Evolutionary conservation across 2,888 invertebrate genomes (phyloP).

Genomic region (Drosophila austrosaltans): DNA sequence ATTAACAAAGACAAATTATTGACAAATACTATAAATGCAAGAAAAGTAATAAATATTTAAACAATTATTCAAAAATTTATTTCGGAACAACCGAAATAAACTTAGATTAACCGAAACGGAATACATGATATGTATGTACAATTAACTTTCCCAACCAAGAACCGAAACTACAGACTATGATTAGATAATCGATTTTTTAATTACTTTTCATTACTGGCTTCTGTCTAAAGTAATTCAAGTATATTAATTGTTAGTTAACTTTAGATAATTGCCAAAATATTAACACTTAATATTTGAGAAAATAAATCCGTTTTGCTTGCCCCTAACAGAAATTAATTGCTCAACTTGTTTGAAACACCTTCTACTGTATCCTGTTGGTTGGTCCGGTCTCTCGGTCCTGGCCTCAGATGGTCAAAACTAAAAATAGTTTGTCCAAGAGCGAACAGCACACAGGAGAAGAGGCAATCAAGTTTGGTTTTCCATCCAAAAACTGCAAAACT

Average conservation of each 20-base stretch:
- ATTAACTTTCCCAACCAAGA: too few species aligned
- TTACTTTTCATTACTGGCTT: too few species aligned
- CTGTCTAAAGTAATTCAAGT: too few species aligned
- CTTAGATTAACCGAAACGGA: too few species aligned
- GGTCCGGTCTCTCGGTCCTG: neutral
- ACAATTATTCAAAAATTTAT: too few species aligned
- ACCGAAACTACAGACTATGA: too few species aligned
- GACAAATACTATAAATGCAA: too few species aligned
- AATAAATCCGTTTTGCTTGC: neutral
- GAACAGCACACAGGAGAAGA: slow-evolving; percentile 12
- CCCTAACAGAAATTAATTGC: neutral
- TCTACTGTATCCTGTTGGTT: neutral
- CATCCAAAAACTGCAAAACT: slow-evolving; percentile 2
- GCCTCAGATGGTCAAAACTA: neutral
- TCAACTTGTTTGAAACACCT: neutral
- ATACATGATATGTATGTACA: too few species aligned
- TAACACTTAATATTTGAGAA: neutral
- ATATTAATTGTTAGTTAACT: neutral
- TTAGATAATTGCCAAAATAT: neutral
- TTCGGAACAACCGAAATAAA: too few species aligned
- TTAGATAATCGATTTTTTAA: too few species aligned
- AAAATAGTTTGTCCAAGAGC: slow-evolving; percentile 21
- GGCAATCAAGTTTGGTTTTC: slow-evolving; percentile 18
- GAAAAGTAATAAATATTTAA: too few species aligned
- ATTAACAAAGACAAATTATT: too few species aligned